These are phyloP conservation scores for Eulemur albifrons DNA, from an alignment of 2,797 vertebrate species.

Conservation along the genomic window DNA sequence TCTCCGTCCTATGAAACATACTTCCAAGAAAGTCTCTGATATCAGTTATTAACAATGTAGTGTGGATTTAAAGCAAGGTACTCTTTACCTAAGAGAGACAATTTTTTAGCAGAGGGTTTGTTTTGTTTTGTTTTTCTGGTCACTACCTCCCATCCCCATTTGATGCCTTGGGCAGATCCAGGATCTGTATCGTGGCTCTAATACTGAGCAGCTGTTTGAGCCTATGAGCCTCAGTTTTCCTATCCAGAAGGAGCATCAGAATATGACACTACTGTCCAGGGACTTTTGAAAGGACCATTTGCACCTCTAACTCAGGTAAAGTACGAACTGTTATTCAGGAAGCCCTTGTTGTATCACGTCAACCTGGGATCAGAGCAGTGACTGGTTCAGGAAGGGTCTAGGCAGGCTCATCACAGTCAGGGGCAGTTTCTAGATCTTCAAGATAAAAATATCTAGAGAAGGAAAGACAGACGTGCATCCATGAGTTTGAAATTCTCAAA, in stretches of 20 bases:
- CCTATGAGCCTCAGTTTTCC: background rate
- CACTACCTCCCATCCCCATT: background rate
- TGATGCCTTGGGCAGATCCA: background rate
- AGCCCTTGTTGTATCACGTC: rapidly evolving
- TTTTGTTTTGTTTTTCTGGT: background rate
- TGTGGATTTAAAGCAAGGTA: background rate
- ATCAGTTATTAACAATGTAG: background rate
- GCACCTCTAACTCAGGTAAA: background rate
- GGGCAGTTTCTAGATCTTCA: background rate
- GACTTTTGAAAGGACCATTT: background rate
- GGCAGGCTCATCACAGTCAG: too few relatives aligned
- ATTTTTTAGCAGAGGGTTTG: background rate
- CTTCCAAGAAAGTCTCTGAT: background rate
- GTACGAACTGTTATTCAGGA: background rate
- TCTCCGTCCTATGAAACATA: background rate
- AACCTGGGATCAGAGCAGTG: too few relatives aligned
- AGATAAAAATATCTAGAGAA: background rate
- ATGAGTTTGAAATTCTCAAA: background rate
- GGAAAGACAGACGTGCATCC: background rate
- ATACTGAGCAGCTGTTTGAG: background rate
- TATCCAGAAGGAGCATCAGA: background rate
- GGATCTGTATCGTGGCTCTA: background rate
- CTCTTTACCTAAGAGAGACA: background rate
- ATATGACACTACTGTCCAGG: background rate
- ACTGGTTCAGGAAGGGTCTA: background rate